A percentile compares a stretch with the other conserved stretches of the same genome.
phyloP scores from a whole-genome alignment of 37 sponge, comb jelly and placozoan genomes.

The Mnemiopsis leidyi region DNA sequence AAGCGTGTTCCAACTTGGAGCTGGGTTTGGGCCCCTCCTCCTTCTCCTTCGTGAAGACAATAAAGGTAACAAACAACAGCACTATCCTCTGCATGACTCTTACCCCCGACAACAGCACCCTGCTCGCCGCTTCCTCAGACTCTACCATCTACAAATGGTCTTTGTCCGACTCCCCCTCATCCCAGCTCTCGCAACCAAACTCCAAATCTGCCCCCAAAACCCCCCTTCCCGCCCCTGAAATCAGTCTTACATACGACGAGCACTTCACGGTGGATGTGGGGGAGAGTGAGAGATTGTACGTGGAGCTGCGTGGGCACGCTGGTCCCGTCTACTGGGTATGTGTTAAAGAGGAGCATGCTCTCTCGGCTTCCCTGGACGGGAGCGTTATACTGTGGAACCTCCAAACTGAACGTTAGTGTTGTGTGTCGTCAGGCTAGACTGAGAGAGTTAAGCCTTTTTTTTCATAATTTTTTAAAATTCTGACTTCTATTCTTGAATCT shows the following conservation, averaged over 20 bases:
- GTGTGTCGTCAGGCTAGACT: not conserved
- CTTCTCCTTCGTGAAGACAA: conserved; percentile 33
- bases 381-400: conserved; percentile 16
- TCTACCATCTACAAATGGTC: conserved; percentile 35
- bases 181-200: not conserved
- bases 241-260: not conserved
- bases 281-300: not conserved
- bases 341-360: not conserved
- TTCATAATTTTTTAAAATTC: too few species aligned
- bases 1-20: conserved; percentile 26
- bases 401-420: conserved; percentile 17
- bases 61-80: conserved; percentile 30
- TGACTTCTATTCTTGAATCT: too few species aligned
- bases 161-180: not conserved
- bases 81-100: not conserved
- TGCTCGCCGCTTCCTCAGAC: not conserved
- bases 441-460: too few species aligned
- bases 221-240: not conserved
- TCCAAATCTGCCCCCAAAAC: conserved; percentile 40
- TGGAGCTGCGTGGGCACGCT: conserved; percentile 12
- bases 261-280: conserved; percentile 32
- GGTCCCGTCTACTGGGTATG: conserved; percentile 45
- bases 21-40: not conserved
- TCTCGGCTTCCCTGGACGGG: conserved; percentile 6
- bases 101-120: conserved; percentile 20